Base-by-base conservation (phyloP, 2,888 invertebrate genomes). In the Achlya flavicornis region DNA sequence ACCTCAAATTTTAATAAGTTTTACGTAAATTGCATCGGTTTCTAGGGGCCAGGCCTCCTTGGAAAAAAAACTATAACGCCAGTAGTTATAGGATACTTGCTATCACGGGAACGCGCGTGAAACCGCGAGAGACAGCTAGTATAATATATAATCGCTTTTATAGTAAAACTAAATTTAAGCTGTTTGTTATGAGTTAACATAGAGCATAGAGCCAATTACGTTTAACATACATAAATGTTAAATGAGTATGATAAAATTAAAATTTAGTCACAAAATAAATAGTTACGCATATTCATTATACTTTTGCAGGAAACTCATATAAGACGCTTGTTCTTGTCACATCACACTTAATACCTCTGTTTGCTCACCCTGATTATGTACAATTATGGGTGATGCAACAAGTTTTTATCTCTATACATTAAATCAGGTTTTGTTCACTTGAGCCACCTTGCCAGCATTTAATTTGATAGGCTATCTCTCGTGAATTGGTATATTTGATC, bases 371-470 rank as follows among this genome's bases (percentile, higher is more conserved):
- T 80, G 83, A 86, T 87, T 86, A 85, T 79, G 75, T 79, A 78
- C 80, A 79, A 86, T 82, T 80, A 76, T 79, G 70, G 70, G 79
- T 86, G 85, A 86, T 88, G 85, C 88, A 88, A 86, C 79, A 73
- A 62, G 70, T 65, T 77, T 81, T 81, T 77, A 78, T 78, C 74
- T 64, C 65, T 61, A 61, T 66, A 66, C 66, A 65, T 69, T 70
- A 74, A 77, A 68, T 74, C 75, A 71, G 64, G 69, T 75, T 72
- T 74, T 71, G 71, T 77, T 64, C 75, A 61, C 38, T 38, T 12
- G n/a, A n/a, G n/a, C n/a, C 46, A 46, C 46, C n/a, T n/a, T 46
- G n/a, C n/a, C 46, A 46, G 6, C 46, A n/a, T 53, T 6, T 8
- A 19, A 10, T 53, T 16, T 53, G 3, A 0, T 19, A 41, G 12